A percentile compares a stretch with the other conserved stretches of the same genome.
Conservation (phyloP, 2,797 vertebrate species). For the Megaceryle alcyon region DNA sequence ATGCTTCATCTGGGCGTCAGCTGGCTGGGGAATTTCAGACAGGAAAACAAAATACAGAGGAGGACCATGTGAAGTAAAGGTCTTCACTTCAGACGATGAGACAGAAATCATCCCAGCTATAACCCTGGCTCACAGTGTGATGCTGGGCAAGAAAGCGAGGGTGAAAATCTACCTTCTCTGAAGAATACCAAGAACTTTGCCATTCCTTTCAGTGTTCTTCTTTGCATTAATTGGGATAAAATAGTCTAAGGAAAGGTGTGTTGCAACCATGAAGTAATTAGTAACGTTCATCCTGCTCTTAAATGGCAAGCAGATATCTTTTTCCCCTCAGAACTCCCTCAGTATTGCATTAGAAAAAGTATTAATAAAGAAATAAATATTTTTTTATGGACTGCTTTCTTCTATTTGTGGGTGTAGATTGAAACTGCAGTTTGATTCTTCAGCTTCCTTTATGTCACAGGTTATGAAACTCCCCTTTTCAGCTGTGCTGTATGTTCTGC, state of each 20-base stretch:
- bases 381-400: background rate
- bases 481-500: background rate
- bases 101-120: background rate
- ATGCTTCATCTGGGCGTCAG: background rate
- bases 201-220: background rate
- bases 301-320: background rate
- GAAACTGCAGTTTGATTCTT: background rate
- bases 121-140: background rate
- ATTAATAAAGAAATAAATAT: background rate
- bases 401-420: fast-evolving
- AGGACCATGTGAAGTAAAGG: background rate
- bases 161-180: background rate
- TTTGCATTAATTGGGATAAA: background rate
- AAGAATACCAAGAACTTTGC: background rate
- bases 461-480: background rate
- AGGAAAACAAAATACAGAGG: background rate
- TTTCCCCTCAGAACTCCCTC: background rate
- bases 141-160: background rate
- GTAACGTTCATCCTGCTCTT: background rate
- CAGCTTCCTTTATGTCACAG: background rate
- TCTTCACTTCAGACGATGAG: background rate
- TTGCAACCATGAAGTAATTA: background rate
- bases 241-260: background rate
- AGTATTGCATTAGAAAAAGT: background rate
- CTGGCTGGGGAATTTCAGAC: background rate